phyloP scores from a whole-genome alignment of 92 coral and sea anemone genomes.

The Paramuricea clavata region DNA sequence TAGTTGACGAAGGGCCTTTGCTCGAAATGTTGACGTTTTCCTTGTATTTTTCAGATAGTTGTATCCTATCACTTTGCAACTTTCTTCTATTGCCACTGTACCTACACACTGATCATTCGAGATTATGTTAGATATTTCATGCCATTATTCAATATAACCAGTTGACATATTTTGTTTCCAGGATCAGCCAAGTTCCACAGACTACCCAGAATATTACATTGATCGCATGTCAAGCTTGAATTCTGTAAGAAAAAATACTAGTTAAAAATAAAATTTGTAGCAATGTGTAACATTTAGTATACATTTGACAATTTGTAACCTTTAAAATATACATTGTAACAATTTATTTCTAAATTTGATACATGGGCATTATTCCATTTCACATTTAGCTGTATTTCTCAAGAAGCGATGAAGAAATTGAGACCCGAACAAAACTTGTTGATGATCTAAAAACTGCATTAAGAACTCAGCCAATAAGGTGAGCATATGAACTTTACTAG shows the following conservation, averaged over 20 bases:
- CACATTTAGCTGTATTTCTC: slow-evolving; percentile 69
- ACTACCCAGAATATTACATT: slow-evolving; percentile 95
- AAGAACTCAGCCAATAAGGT: slow-evolving; percentile 89
- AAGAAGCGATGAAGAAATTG: slow-evolving; percentile 76
- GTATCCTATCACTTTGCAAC: too few species aligned
- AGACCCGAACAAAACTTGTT: slow-evolving; percentile 79
- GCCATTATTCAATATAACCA: too few species aligned
- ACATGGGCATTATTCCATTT: background rate
- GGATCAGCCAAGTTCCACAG: slow-evolving; percentile 98
- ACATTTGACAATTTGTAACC: too few species aligned
- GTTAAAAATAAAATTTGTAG: too few species aligned
- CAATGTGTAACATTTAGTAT: too few species aligned
- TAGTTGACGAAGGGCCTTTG: too few species aligned
- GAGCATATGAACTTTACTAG: too few species aligned
- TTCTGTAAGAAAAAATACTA: slow-evolving; percentile 63
- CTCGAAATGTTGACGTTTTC: too few species aligned
- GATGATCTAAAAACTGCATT: slow-evolving; percentile 94
- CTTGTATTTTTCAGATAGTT: too few species aligned
- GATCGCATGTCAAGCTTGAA: slow-evolving; percentile 91
- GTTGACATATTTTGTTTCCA: slow-evolving; percentile 46
- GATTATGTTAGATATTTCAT: too few species aligned
- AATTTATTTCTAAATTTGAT: slow-evolving; percentile 18
- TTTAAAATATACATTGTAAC: slow-evolving; percentile 14
- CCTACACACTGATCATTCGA: too few species aligned
- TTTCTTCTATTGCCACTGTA: too few species aligned